These are phyloP conservation scores for Felis chaus DNA, from an alignment of 2,113 vertebrate genomes.

Conservation along the genomic window DNA sequence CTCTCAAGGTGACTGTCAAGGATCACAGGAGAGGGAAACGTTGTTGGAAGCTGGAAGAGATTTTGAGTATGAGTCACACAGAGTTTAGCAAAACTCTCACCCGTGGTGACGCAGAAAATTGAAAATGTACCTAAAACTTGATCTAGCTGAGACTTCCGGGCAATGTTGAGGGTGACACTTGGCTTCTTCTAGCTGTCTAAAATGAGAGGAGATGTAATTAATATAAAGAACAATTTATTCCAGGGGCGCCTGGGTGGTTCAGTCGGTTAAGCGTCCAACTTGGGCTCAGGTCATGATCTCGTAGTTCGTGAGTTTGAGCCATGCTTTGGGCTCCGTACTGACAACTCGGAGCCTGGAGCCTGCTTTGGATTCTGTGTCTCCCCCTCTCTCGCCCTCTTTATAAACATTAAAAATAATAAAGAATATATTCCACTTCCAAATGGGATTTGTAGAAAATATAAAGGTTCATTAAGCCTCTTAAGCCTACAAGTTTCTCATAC, in stretches of 20 bases:
- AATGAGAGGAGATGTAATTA: neutral
- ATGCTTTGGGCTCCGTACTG: too few species aligned
- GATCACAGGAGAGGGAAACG: neutral
- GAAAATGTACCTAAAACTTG: neutral
- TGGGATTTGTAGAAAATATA: neutral
- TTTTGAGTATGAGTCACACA: neutral
- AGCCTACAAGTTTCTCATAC: neutral
- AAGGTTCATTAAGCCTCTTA: neutral
- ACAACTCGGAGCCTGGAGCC: too few species aligned
- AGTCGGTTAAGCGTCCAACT: too few species aligned
- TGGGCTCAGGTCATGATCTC: too few species aligned
- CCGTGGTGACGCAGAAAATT: neutral
- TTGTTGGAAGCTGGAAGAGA: neutral
- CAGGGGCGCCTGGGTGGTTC: too few species aligned
- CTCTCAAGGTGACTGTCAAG: neutral
- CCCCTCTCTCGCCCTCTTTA: too few species aligned
- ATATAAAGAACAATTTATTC: neutral
- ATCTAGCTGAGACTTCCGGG: neutral
- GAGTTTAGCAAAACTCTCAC: neutral
- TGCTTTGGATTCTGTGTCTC: too few species aligned
- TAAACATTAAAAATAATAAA: too few species aligned
- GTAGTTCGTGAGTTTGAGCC: too few species aligned
- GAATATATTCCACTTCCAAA: neutral
- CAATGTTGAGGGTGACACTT: neutral
- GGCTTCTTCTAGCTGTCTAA: neutral